Evolutionary conservation across 2,888 invertebrate species (phyloP), one percentile per base, ranked within the genome.

Genomic region (Trissonchulus sp.): DNA sequence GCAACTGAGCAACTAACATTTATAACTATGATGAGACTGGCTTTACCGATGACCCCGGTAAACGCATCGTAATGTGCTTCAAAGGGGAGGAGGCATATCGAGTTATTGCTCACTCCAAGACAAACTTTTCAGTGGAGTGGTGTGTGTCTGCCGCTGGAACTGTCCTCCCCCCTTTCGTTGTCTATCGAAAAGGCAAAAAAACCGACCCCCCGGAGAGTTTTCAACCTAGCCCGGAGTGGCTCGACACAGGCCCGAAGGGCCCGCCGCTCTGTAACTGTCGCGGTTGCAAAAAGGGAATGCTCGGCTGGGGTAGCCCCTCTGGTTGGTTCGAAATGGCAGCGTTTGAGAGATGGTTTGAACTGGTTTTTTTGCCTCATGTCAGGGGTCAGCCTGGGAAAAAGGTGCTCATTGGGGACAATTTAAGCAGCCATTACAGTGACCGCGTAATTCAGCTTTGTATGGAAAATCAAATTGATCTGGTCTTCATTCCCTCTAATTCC

Each of bases 331-430:
- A 82, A 72, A 30, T 73, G 33, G 33, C 60, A 1, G 74, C 73
- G 62, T 84, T 85, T 77, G 77, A 78, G 65, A 83, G 84, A 75
- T 83, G 84, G 84, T 83, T 84, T 75, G 31, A 78, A 34, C 76
- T 73, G 34, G 31, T 78, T 30, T 77, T 79, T 38, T 68, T 85
- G 31, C 81, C 80, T 69, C 77, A 78, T 75, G 76, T 85, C 31
- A 35, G 73, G 63, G 76, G 81, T 28, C 79, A 78, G 75, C 60
- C 73, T 35, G 84, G 83, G 1, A 80, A 63, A 73, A 85, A 85
- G 79, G 79, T 82, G 34, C 37, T 85, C 2, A 82, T 86, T 74
- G 85, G 85, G 0, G 84, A 86, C 76, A 85, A 85, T 79, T 77
- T 85, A 71, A 79, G 82, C 3, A 80, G 80, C 68, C 84, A 85